Evolutionary conservation across 2,888 invertebrate species (phyloP).

Genomic region (Octodonta nipae): DNA sequence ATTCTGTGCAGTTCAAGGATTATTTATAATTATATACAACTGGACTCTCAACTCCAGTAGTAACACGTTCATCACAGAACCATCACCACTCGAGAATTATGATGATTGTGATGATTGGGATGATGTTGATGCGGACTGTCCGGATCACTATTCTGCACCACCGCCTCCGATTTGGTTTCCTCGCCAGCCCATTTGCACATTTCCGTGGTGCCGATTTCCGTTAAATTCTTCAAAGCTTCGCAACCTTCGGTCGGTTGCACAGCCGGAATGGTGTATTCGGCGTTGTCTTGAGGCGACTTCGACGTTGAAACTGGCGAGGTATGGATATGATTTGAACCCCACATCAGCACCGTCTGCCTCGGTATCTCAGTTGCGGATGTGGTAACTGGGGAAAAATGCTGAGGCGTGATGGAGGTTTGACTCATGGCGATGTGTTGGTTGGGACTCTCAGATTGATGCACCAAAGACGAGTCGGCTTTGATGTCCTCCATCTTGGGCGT

Average conservation of each 20-base stretch:
- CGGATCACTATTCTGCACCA: constrained; percentile 23
- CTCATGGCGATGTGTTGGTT: constrained; percentile 16
- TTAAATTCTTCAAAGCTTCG: constrained; percentile 28
- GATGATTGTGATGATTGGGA: constrained; percentile 30
- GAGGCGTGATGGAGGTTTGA: constrained; percentile 24
- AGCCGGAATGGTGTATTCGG: constrained; percentile 6
- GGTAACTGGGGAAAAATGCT: constrained; percentile 32
- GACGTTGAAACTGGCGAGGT: constrained; percentile 11
- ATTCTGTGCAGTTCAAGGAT: constrained; percentile 23
- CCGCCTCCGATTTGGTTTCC: constrained; percentile 25
- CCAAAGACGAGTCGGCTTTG: constrained; percentile 34
- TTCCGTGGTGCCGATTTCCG: constrained; percentile 31
- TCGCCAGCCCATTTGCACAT: constrained; percentile 30
- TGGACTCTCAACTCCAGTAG: constrained; percentile 7
- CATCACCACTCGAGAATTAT: constrained; percentile 36
- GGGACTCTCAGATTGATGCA: constrained; percentile 20
- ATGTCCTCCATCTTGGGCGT: constrained; percentile 50
- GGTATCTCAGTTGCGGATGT: constrained; percentile 41
- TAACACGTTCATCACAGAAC: constrained; percentile 34
- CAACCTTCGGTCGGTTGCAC: constrained; percentile 21
- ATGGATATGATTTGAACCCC: constrained; percentile 47
- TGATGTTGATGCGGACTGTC: constrained; percentile 27
- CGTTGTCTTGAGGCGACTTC: constrained; percentile 25
- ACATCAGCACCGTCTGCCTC: constrained; percentile 85
- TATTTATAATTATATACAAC: constrained; percentile 28